Evolutionary conservation across 2,888 invertebrate species (phyloP).

Genomic region (Lampropteryx suffumata): DNA sequence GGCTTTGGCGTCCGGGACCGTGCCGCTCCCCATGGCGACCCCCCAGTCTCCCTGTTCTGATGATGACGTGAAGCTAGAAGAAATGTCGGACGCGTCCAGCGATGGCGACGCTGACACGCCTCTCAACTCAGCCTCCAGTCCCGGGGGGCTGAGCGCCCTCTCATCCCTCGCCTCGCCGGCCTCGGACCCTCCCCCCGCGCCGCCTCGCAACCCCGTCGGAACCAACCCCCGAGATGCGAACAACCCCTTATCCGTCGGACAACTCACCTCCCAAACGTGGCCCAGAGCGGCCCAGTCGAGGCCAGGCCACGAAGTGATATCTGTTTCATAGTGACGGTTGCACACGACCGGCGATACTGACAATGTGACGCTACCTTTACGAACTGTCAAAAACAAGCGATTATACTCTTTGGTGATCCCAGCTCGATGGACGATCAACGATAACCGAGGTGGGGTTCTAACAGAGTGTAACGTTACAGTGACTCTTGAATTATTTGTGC

Average conservation of each 20-base stretch:
- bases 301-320: slow-evolving; percentile 74
- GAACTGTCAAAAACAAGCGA: slow-evolving; percentile 19
- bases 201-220: slow-evolving; percentile 90
- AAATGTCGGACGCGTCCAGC: slow-evolving; percentile 86
- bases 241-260: slow-evolving; percentile 95
- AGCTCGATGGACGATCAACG: slow-evolving; percentile 42
- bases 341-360: slow-evolving; percentile 29
- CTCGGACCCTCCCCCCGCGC: slow-evolving; percentile 84
- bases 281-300: slow-evolving; percentile 66
- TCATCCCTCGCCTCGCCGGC: slow-evolving; percentile 89
- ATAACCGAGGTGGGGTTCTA: slow-evolving; percentile 36
- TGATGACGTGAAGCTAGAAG: slow-evolving; percentile 86
- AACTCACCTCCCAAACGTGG: slow-evolving; percentile 89
- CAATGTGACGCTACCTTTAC: slow-evolving; percentile 31
- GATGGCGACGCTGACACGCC: slow-evolving; percentile 79
- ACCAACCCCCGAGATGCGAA: slow-evolving; percentile 96
- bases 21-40: slow-evolving; percentile 89
- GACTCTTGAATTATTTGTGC: slow-evolving; percentile 36
- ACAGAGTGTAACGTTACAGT: slow-evolving; percentile 34
- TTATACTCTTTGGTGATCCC: slow-evolving; percentile 40
- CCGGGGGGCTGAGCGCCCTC: slow-evolving; percentile 76
- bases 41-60: slow-evolving; percentile 92
- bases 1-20: slow-evolving; percentile 86
- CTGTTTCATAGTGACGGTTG: slow-evolving; percentile 73
- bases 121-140: slow-evolving; percentile 74